phyloP scores from a whole-genome alignment of 2,797 vertebrate genomes.

The Sylvilagus floridanus region DNA sequence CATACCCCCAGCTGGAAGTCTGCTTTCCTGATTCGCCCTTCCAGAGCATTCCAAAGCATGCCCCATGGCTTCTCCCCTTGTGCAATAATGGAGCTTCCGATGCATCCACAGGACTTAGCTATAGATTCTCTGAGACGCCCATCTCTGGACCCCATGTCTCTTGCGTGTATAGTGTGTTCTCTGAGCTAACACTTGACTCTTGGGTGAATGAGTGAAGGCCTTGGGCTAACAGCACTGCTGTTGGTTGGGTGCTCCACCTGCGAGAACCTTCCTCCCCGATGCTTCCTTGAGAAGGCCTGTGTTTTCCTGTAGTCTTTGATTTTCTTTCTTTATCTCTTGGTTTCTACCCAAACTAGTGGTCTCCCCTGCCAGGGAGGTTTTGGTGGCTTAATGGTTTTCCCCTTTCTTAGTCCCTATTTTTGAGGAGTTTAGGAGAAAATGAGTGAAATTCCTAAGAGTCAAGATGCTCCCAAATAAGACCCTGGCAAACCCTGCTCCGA shows the following conservation, averaged over 20 bases:
- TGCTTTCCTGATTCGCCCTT: background rate
- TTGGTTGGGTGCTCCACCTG: background rate
- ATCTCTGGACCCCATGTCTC: background rate
- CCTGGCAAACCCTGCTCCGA: background rate
- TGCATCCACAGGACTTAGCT: background rate
- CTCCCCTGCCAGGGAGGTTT: background rate
- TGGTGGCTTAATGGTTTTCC: background rate
- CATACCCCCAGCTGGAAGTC: background rate
- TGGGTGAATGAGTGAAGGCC: background rate
- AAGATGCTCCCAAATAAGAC: background rate
- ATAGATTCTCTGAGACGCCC: background rate
- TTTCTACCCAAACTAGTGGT: background rate
- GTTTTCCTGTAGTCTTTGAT: background rate
- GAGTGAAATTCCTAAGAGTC: background rate
- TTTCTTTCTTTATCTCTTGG: constrained; percentile 6
- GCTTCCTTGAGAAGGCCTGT: background rate
- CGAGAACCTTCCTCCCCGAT: background rate
- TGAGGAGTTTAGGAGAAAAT: background rate
- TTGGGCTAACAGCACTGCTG: background rate
- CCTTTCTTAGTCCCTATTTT: background rate
- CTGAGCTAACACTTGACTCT: accelerated
- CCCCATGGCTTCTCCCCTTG: background rate
- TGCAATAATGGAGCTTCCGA: background rate
- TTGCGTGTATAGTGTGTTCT: background rate
- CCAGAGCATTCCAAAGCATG: accelerated